Evolutionary conservation across 2,888 invertebrate species (phyloP).

Genomic region (Ectemnius lituratus): DNA sequence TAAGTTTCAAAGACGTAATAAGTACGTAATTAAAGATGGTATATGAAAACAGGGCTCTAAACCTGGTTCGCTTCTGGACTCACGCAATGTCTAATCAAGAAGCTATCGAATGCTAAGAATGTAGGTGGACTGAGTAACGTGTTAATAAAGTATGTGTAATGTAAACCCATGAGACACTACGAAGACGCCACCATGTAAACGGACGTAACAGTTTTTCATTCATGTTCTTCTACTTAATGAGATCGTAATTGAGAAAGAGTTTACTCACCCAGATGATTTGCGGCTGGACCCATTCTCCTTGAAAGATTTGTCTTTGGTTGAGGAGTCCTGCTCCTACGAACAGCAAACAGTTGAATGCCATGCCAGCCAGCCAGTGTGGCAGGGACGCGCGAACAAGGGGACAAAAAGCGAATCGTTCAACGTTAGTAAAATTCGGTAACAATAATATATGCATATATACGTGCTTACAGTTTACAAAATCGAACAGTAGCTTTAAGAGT

Average conservation of each 20-base stretch:
- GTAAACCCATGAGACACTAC: too few relatives aligned
- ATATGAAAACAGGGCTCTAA: too few relatives aligned
- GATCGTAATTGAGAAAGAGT: background rate
- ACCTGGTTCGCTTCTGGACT: too few relatives aligned
- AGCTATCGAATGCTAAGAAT: too few relatives aligned
- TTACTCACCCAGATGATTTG: slow-evolving; percentile 80
- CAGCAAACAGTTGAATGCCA: slow-evolving; percentile 77
- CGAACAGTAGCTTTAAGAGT: slow-evolving; percentile 47
- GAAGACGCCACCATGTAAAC: too few relatives aligned
- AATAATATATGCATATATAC: slow-evolving; percentile 47
- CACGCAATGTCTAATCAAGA: too few relatives aligned
- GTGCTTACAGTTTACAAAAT: slow-evolving; percentile 47
- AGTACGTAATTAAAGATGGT: too few relatives aligned
- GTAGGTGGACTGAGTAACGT: too few relatives aligned
- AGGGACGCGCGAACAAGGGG: slow-evolving; percentile 77
- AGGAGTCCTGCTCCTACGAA: slow-evolving; percentile 76
- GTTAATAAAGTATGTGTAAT: too few relatives aligned
- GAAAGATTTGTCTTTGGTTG: slow-evolving; percentile 77
- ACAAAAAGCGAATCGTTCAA: slow-evolving; percentile 76
- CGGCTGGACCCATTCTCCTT: slow-evolving; percentile 82
- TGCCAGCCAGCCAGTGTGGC: slow-evolving; percentile 76
- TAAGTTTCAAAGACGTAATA: too few relatives aligned
- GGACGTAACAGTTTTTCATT: too few relatives aligned
- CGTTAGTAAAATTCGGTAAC: slow-evolving; percentile 70
- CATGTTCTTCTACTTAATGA: too few relatives aligned